phyloP scores from a whole-genome alignment of 2,113 vertebrate genomes.

The Cervus canadensis region DNA sequence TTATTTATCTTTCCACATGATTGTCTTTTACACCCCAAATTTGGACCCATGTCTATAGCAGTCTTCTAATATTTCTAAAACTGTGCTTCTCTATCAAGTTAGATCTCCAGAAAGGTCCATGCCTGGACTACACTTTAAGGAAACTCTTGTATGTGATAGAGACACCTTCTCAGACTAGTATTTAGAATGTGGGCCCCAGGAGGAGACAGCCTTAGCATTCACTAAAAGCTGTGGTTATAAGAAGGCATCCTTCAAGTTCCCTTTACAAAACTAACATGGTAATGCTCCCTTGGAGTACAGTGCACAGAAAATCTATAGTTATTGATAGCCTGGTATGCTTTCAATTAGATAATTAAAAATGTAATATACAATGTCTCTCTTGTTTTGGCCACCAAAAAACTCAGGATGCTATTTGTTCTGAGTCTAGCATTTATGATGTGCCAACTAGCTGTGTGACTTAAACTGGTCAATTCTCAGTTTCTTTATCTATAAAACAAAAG shows the following conservation, averaged over 20 bases:
- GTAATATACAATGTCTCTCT: neutral
- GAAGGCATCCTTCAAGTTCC: neutral
- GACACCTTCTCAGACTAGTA: neutral
- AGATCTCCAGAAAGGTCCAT: neutral
- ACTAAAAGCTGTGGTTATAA: neutral
- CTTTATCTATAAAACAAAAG: neutral
- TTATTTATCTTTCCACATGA: neutral
- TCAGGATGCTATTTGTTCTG: neutral
- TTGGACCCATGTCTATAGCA: neutral
- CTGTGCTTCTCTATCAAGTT: neutral
- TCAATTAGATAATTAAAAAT: neutral
- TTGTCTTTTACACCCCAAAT: neutral
- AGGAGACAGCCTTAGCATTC: neutral
- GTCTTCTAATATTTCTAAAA: neutral
- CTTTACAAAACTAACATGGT: neutral
- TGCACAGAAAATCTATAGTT: neutral
- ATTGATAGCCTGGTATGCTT: neutral
- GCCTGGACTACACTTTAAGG: neutral
- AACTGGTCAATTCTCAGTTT: neutral
- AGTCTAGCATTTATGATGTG: neutral
- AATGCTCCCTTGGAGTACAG: neutral
- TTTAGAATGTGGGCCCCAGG: neutral
- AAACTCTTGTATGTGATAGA: neutral
- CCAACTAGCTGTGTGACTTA: neutral
- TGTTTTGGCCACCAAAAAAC: neutral